Percentiles rank a stretch among this genome's conserved stretches.
These are phyloP conservation scores for Muricea muricata DNA, from an alignment of 92 coral and sea anemone genomes.

Conservation along the genomic window DNA sequence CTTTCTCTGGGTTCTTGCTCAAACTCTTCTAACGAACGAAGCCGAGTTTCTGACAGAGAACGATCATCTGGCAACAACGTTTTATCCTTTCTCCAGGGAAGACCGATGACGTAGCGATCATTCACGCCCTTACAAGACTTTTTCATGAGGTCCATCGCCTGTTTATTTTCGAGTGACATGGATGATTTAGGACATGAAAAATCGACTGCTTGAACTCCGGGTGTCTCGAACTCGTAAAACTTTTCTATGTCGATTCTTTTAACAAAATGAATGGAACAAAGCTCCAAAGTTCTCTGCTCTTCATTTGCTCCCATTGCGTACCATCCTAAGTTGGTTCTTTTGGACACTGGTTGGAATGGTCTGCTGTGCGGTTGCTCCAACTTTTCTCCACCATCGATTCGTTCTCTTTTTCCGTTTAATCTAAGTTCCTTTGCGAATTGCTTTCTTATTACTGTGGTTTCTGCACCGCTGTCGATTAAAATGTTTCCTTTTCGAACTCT, in stretches of 20 bases:
- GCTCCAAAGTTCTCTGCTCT: neutral
- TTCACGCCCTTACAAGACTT: constrained; percentile 45
- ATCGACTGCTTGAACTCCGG: constrained; percentile 44
- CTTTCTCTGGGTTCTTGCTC: constrained; percentile 22
- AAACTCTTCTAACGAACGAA: constrained; percentile 36
- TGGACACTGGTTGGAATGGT: constrained; percentile 39
- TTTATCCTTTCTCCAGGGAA: constrained; percentile 18
- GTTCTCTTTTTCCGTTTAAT: constrained; percentile 50
- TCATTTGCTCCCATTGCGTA: constrained; percentile 40
- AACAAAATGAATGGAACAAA: constrained; percentile 10
- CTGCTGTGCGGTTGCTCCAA: constrained; percentile 56
- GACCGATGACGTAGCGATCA: too few relatives aligned
- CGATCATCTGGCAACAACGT: constrained; percentile 52
- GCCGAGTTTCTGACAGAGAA: constrained; percentile 42
- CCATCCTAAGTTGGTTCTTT: constrained; percentile 52
- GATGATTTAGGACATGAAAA: constrained; percentile 49
- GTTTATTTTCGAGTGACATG: constrained; percentile 45
- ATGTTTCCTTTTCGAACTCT: constrained; percentile 59
- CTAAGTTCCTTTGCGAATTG: constrained; percentile 65
- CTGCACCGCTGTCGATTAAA: constrained; percentile 70
- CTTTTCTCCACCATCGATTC: too few relatives aligned
- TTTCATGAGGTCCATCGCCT: constrained; percentile 56
- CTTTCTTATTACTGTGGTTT: constrained; percentile 62
- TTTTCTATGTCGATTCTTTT: constrained; percentile 13
- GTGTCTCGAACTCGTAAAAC: too few relatives aligned